phyloP scores from a whole-genome alignment of 2,113 vertebrate genomes.

The Castor canadensis region DNA sequence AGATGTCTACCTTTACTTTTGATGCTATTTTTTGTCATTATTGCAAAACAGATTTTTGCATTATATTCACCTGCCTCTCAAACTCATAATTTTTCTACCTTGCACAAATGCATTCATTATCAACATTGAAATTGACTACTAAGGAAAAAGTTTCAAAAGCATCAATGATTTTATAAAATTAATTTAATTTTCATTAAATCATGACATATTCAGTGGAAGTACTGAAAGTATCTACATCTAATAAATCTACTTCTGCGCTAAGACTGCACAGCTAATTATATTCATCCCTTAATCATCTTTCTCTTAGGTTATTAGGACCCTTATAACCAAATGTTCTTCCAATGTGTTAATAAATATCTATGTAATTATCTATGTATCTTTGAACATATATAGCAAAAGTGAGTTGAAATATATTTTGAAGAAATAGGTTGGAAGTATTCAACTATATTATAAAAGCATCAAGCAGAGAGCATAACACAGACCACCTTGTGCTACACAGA shows the following conservation, averaged over 20 bases:
- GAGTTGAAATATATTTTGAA: background rate
- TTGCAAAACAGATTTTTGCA: slow-evolving; percentile 26
- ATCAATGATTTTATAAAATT: background rate
- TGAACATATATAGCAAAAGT: background rate
- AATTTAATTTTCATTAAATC: slow-evolving; percentile 30
- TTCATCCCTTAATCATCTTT: background rate
- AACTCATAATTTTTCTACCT: background rate
- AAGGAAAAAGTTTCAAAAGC: background rate
- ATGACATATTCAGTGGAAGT: background rate
- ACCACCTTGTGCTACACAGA: rapidly evolving
- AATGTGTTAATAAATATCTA: background rate
- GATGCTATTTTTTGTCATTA: background rate
- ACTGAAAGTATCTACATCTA: background rate
- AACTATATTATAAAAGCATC: background rate
- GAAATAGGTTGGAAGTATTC: background rate
- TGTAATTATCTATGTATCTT: background rate
- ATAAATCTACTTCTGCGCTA: background rate
- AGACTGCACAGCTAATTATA: background rate
- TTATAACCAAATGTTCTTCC: background rate
- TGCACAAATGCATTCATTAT: background rate
- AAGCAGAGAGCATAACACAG: background rate
- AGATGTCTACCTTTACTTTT: slow-evolving; percentile 14
- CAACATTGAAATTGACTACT: background rate
- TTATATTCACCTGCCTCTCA: slow-evolving; percentile 13
- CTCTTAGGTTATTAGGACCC: background rate